Percentiles rank a stretch among this genome's conserved stretches.
Evolutionary conservation across 2,797 vertebrate genomes (phyloP).

Genomic region (Rachycentron canadum): DNA sequence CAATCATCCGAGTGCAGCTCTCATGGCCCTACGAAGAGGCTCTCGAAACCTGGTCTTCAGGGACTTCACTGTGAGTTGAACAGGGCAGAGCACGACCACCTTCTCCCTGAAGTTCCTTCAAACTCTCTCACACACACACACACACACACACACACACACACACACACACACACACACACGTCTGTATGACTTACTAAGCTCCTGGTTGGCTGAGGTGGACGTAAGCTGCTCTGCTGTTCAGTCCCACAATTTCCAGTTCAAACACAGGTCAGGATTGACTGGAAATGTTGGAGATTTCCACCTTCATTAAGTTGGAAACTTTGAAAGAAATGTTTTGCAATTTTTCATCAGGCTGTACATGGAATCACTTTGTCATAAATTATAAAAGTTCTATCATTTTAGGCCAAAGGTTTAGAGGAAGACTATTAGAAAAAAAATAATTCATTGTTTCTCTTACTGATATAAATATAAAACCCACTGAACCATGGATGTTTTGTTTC

Average conservation of each 20-base stretch:
- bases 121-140: background rate
- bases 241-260: constrained; percentile 30
- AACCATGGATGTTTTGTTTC: constrained; percentile 27
- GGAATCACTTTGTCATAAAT: background rate
- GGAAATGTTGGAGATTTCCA: background rate
- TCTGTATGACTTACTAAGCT: constrained; percentile 28
- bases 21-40: constrained; percentile 97
- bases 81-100: background rate
- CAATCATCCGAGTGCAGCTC: constrained; percentile 98
- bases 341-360: background rate
- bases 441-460: background rate
- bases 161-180: background rate
- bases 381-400: background rate
- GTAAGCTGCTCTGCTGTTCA: constrained; percentile 29
- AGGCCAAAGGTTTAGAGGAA: too few relatives aligned
- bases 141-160: background rate
- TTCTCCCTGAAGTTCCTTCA: background rate
- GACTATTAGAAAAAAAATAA: too few relatives aligned
- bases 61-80: constrained; percentile 96
- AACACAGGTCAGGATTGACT: constrained; percentile 1
- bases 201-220: background rate
- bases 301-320: background rate
- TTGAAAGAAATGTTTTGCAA: background rate
- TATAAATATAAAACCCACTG: background rate
- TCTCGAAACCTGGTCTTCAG: constrained; percentile 99